Evolutionary conservation across 2,888 invertebrate genomes (phyloP), one percentile per base, ranked within the genome.

Genomic region (Artemia sinica): DNA sequence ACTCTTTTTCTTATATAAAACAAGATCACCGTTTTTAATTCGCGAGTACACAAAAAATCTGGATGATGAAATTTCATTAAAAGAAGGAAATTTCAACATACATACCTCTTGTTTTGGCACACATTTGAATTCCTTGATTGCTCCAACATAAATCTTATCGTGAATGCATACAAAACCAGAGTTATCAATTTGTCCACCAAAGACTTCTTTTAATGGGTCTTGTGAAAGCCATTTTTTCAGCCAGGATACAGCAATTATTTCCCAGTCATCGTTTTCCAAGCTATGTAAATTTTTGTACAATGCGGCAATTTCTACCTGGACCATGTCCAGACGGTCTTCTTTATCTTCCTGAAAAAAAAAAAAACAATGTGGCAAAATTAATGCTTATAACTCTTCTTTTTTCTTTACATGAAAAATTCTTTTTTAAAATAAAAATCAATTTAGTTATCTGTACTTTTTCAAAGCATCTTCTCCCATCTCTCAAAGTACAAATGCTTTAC

Each of bases 221-320:
- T 72, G 70, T 18, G 73, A 72, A 4, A 83, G 73, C 82, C 83
- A 83, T 69, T 80, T 79, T 1, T 75, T 76, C 11, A 84, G 73
- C 83, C 83, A 84, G 41, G 79, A 79, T 5, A 77, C 78, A 10
- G 81, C 77, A 49, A 84, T 76, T 77, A 81, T 82, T 72, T 82
- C 81, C 72, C 76, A 80, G 49, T 76, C 74, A 5, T 70, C 70
- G 41, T 72, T 72, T 66, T 70, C 69, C 68, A 69, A 69, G 8
- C 52, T 66, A 11, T 69, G 67, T 49, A 73, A 66, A 63, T 74
- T 73, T 10, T 73, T 70, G 68, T 74, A 75, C 28, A 74, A 72
- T 8, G 72, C 68, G 69, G 72, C 74, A 8, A 76, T 73, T 68
- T 74, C 58, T 18, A 14, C 18, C 58, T 58, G 58, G 58, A 18